Base-by-base conservation (phyloP, 2,113 vertebrate genomes). In the Atrichornis clamosus region DNA sequence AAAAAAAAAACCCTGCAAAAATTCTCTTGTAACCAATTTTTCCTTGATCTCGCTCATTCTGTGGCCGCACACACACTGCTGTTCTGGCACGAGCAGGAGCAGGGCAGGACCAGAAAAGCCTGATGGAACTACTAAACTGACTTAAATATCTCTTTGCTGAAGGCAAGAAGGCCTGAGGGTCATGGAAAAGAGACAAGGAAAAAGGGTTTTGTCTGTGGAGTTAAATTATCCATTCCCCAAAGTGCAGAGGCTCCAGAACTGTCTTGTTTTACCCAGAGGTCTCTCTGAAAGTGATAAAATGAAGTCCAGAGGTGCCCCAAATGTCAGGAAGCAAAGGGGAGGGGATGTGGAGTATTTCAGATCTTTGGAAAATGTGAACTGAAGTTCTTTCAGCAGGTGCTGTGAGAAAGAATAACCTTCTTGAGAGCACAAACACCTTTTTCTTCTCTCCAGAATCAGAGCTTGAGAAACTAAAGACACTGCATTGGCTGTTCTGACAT, bases 1-100 rank as follows among this genome's bases (percentile, higher is more conserved):
- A 10, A 26, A 21, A 27, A 49, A 75, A 44, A 50, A 76, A 56
- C 5, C 33, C 41, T 89, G 52, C 42, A 65, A 69, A 91, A 93
- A 24, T 78, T 37, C 46, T 88, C 58, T 52, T 26, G 49, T 59
- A 84, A 81, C 9, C 52, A 33, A 24, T 62, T 91, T 75, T 89
- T 72, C 33, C 93, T 95, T 94, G 52, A 89, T 95, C 73, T 91
- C 1, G 0, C 67, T 94, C 24, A 1, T 87, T 50, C 68, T 47
- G 42, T 93, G 89, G 56, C 96, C 93, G 96, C 89, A 95, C 92
- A 87, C 76, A 30, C 59, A 11, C 83, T 91, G 63, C 81, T 87
- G 13, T 74, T 96, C 50, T 96, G 95, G 87, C 87, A 91, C 6
- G 3, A 83, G 73, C 44, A 28, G 75, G 67, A 60, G 67, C 32